A percentile compares a stretch with the other conserved stretches of the same genome.
phyloP scores from a whole-genome alignment of 2,797 vertebrate species.

The Arremon aurantiirostris region DNA sequence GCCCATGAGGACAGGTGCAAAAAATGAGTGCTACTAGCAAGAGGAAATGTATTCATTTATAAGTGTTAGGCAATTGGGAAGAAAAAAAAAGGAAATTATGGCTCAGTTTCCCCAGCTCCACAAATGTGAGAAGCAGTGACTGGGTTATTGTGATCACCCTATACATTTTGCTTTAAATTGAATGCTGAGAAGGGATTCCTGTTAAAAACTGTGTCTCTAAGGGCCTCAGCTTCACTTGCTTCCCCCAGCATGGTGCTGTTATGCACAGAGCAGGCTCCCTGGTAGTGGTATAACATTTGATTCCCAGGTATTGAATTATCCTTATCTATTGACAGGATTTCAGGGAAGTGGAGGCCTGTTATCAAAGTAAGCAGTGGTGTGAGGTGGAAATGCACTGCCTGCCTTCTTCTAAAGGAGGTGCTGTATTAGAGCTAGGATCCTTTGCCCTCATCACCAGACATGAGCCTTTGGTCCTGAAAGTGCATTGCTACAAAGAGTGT shows the following conservation, averaged over 20 bases:
- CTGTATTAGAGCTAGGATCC: neutral
- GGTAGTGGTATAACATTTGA: neutral
- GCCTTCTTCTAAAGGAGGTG: neutral
- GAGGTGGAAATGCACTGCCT: neutral
- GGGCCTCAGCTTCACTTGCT: neutral
- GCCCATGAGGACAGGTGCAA: neutral
- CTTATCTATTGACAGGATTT: neutral
- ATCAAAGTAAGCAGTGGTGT: neutral
- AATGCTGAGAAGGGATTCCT: neutral
- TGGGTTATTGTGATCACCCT: neutral
- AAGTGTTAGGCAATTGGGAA: neutral
- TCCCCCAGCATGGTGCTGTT: neutral
- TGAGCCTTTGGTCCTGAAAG: neutral
- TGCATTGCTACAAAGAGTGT: neutral
- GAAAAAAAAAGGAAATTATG: neutral
- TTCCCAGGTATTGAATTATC: neutral
- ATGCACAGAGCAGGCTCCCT: neutral
- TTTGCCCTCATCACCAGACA: neutral
- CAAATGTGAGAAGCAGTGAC: neutral
- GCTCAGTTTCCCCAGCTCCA: neutral
- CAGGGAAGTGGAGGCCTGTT: neutral
- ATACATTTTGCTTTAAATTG: neutral
- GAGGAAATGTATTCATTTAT: neutral
- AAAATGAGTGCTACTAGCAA: neutral
- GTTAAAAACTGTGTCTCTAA: neutral